Evolutionary conservation across 2,113 vertebrate genomes (phyloP), one percentile per base, ranked within the genome.

Genomic region (Pygoscelis adeliae): DNA sequence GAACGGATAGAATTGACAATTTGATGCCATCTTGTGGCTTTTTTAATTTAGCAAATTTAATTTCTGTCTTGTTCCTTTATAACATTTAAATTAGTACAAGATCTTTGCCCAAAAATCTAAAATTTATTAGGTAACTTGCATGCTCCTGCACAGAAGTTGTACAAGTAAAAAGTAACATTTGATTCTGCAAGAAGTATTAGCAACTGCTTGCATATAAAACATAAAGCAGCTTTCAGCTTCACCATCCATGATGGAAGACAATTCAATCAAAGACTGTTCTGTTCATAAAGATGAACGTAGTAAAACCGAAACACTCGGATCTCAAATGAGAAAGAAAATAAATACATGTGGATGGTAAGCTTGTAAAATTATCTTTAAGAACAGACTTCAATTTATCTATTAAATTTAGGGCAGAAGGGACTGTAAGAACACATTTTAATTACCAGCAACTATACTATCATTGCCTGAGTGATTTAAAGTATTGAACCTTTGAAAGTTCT

Each of bases 1-100:
- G 63, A 87, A 93, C 1, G 3, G 55, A 78, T 1, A 87, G 69
- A 89, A 79, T 10, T 47, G 30, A 91, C 42, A 93, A 96, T 61
- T 91, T 79, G 77, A 95, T 95, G 84, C 66, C 89, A 93, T 91
- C 93, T 96, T 87, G 74, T 88, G 82, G 90, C 34, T 94, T 96
- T 77, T 73, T 61, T 81, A 66, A 80, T 83, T 90, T 36, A 26
- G 21, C 16, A 42, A 74, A 93, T 78, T 88, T 61, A 66, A 53
- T 88, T 88, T 69, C 21, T 52, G 23, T 30, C 23, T 69, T 65
- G 5, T 40, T 91, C 23, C 15, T 88, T 83, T 46, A 26, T 46
- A 79, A 44, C 27, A 65, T 29, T 76, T 53, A 46, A 80, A 73
- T 55, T 67, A 58, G 18, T 44, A 30, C 11, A 44, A 87, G 15